Evolutionary conservation across 2,113 vertebrate species (phyloP), one percentile per base, ranked within the genome.

Genomic region (Ceuthmochares aereus): DNA sequence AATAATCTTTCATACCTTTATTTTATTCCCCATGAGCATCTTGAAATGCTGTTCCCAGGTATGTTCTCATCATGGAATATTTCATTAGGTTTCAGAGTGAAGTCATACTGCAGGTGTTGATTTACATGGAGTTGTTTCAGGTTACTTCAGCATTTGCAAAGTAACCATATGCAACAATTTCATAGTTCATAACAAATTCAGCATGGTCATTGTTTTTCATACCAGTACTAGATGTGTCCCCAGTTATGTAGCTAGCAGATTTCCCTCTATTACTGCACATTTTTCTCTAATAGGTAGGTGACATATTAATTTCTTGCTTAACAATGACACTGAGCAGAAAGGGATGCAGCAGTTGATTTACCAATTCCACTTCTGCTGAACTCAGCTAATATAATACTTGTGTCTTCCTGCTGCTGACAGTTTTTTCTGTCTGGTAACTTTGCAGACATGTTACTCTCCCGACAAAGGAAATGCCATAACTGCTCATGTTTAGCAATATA

Each of bases 31-130:
- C 8, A 12, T 45, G 42, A 22, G 66, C 32, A 74, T 5, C 17
- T 74, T 36, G 34, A 47, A 90, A 92, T 59, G 37, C 12, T 75
- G 51, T 89, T 89, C 37, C 73, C n/a, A 70, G 59, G 18, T 90
- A 47, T 67, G 49, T n/a, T 74, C 7, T 63, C 47, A 74, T 78
- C 37, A 70, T 14, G 27, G 40, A 94, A 72, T 84, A 78, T 42
- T 93, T 87, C 9, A 70, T 56, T 11, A 1, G 18, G 23, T 91
- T 90, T 86, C 76, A 60, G 47, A 19, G 4, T 8, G 7, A 87
- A 87, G 69, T 93, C 84, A 93, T 91, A 59, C 26, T 62, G 10
- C 59, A 89, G 63, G 54, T 83, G 63, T 80, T 85, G 87, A 60
- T 88, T 85, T 86, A 86, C 51, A 19, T 8, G 22, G 37, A 70